These are phyloP conservation scores for Cloeon dipterum DNA, from an alignment of 2,888 invertebrate genomes.

Conservation along the genomic window DNA sequence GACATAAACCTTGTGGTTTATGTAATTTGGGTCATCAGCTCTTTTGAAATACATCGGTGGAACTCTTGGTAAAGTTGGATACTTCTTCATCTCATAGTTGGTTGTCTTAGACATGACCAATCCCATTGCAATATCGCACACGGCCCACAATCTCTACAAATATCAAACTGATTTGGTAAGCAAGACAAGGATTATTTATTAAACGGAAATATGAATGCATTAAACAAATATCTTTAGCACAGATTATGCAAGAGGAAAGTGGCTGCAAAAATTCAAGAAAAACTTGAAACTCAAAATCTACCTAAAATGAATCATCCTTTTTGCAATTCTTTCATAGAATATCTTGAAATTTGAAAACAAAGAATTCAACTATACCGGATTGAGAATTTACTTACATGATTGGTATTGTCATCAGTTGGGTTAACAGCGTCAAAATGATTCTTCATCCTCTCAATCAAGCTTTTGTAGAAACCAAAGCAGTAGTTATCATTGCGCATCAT, in stretches of 20 bases:
- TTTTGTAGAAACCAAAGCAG: constrained; percentile 86
- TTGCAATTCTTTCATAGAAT: too few species aligned
- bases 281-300: constrained; percentile 1
- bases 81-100: constrained; percentile 75
- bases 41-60: constrained; percentile 78
- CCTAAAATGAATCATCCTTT: constrained; percentile 3
- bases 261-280: neutral
- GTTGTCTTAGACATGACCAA: constrained; percentile 69
- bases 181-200: constrained; percentile 1
- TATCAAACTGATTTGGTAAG: constrained; percentile 8
- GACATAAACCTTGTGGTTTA: constrained; percentile 36
- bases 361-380: neutral
- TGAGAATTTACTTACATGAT: constrained; percentile 40
- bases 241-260: neutral
- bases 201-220: constrained; percentile 3
- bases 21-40: constrained; percentile 21
- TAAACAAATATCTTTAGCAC: constrained; percentile 4
- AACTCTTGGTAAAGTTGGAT: constrained; percentile 63
- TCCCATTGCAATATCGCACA: constrained; percentile 85
- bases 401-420: constrained; percentile 58
- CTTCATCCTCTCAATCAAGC: constrained; percentile 83
- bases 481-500: constrained; percentile 85
- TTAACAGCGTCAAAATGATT: constrained; percentile 73
- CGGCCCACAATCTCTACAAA: constrained; percentile 80
- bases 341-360: too few species aligned